These are phyloP conservation scores for Polypedilum vanderplanki DNA, from an alignment of 1,140 invertebrate species.

Conservation along the genomic window DNA sequence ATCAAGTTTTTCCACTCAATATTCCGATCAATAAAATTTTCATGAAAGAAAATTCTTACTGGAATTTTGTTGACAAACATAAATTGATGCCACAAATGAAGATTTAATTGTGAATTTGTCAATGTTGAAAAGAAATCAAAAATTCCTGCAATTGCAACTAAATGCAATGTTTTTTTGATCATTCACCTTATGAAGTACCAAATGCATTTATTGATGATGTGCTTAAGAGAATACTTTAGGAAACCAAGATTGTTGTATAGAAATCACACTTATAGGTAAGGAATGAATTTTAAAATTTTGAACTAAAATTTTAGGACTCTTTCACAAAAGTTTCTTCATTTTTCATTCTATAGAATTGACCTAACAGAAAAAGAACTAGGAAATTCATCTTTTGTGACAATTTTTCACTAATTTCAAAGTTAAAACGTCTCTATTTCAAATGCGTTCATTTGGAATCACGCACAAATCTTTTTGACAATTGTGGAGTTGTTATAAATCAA, in stretches of 20 bases:
- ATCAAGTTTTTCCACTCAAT: constrained; percentile 42
- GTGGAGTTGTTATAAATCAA: constrained; percentile 36
- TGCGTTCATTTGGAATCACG: constrained; percentile 47
- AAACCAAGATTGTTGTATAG: constrained; percentile 47
- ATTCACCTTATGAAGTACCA: constrained; percentile 45
- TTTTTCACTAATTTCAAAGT: constrained; percentile 38
- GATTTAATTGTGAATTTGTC: constrained; percentile 37
- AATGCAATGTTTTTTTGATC: constrained; percentile 48
- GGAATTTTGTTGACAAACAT: constrained; percentile 45
- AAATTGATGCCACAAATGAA: constrained; percentile 33
- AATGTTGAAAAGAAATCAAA: constrained; percentile 36
- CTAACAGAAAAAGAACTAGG: constrained; percentile 46
- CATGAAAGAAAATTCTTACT: constrained; percentile 46
- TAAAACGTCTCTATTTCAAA: constrained; percentile 40
- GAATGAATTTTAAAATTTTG: too few relatives aligned
- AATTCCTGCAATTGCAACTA: constrained; percentile 44
- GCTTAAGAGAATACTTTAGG: constrained; percentile 51
- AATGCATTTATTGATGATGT: constrained; percentile 44
- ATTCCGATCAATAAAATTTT: constrained; percentile 43
- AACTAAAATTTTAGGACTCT: too few relatives aligned
- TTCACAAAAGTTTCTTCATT: too few relatives aligned
- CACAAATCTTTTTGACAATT: constrained; percentile 37
- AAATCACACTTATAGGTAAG: constrained; percentile 43
- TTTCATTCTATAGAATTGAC: constrained; percentile 43
- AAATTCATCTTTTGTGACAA: constrained; percentile 39